Percentiles rank a stretch among this genome's conserved stretches.
Evolutionary conservation across 2,888 invertebrate genomes (phyloP).

Genomic region (Orthonevra nobilis): DNA sequence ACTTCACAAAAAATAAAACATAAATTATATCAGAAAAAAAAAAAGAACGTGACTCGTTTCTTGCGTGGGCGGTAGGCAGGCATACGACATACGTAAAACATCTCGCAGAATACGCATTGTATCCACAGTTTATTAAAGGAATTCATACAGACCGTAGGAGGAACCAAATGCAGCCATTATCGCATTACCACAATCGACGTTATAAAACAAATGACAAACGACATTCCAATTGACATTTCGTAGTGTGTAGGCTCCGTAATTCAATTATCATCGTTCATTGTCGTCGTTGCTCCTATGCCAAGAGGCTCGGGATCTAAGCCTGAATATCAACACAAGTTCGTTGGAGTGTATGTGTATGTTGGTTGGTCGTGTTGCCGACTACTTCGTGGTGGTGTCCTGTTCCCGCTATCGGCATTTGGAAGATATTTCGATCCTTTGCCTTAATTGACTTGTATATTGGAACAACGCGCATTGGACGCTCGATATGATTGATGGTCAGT

Average conservation of each 20-base stretch:
- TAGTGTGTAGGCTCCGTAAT: conserved; percentile 70
- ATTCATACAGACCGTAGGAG: too few relatives aligned
- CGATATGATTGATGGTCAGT: conserved; percentile 70
- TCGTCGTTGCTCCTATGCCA: conserved; percentile 46
- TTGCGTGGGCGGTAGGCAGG: too few relatives aligned
- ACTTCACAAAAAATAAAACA: too few relatives aligned
- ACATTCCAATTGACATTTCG: conserved; percentile 70
- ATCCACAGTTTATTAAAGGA: too few relatives aligned
- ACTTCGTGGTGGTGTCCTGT: conserved; percentile 69
- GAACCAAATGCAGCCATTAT: conserved; percentile 69
- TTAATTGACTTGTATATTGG: conserved; percentile 71
- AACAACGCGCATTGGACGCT: conserved; percentile 71
- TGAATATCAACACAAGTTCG: too few relatives aligned
- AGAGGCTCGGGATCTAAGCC: too few relatives aligned
- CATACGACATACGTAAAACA: too few relatives aligned
- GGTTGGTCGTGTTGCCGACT: not conserved
- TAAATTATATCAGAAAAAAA: too few relatives aligned
- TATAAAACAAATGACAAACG: conserved; percentile 70
- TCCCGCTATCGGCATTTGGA: conserved; percentile 66
- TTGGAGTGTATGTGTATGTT: not conserved
- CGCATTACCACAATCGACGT: conserved; percentile 68
- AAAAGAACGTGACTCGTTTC: too few relatives aligned
- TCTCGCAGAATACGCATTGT: too few relatives aligned
- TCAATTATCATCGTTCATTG: conserved; percentile 71
- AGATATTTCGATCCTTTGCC: conserved; percentile 70